Evolutionary conservation across 1,140 invertebrate species (phyloP).

Genomic region (Elysia chlorotica): DNA sequence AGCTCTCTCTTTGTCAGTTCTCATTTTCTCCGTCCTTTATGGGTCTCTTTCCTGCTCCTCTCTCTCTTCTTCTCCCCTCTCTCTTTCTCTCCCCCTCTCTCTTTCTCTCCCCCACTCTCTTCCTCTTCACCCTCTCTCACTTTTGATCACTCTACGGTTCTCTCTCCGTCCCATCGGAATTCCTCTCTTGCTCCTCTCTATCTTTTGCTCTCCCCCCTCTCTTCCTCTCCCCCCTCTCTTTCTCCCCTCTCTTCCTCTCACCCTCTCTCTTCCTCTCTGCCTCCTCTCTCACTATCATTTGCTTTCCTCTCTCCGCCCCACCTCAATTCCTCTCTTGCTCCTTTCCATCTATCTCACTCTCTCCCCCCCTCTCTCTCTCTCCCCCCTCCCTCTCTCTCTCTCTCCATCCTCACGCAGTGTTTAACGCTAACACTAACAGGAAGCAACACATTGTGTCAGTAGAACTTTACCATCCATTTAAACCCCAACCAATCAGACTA

Average conservation of each 20-base stretch:
- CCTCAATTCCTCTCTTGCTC: neutral
- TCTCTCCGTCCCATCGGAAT: neutral
- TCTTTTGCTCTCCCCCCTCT: neutral
- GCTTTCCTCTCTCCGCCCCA: neutral
- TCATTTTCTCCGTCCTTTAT: neutral
- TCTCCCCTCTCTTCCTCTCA: neutral
- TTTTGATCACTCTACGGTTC: neutral
- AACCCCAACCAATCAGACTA: too few relatives aligned
- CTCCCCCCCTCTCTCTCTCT: neutral
- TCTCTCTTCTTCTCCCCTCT: neutral
- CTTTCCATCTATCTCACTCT: neutral
- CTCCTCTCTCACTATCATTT: neutral
- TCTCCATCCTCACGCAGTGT: neutral
- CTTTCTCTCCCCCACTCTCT: neutral
- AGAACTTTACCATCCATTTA: too few relatives aligned
- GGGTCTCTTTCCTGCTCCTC: neutral
- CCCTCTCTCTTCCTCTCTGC: neutral
- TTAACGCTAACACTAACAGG: too few relatives aligned
- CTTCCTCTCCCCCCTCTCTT: neutral
- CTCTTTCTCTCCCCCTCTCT: neutral
- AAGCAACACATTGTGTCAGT: too few relatives aligned
- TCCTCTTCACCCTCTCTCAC: neutral
- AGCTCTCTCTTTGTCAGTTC: too few relatives aligned
- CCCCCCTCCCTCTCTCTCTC: neutral
- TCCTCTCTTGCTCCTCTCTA: neutral